These are phyloP conservation scores for Epinotia nisella DNA, from an alignment of 2,888 invertebrate genomes.

Conservation along the genomic window DNA sequence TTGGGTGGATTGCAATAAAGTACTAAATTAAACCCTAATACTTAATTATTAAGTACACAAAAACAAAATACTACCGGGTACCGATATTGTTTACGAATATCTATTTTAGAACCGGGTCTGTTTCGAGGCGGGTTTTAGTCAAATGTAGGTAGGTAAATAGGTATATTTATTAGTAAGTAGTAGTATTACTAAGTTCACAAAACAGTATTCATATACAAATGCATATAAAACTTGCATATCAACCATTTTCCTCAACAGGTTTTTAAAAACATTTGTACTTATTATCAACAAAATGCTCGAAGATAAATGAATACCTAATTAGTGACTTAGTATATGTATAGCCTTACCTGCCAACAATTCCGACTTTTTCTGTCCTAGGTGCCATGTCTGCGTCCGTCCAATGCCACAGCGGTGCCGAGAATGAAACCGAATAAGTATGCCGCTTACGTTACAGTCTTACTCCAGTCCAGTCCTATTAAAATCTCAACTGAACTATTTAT, in stretches of 20 bases:
- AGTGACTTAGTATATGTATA: constrained; percentile 10
- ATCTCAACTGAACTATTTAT: constrained; percentile 58
- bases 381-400: constrained; percentile 63
- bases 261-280: background rate
- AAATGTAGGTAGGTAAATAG: too few relatives aligned
- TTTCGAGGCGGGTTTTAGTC: too few relatives aligned
- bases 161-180: too few relatives aligned
- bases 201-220: background rate
- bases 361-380: constrained; percentile 87
- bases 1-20: too few relatives aligned
- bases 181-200: too few relatives aligned
- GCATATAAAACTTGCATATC: background rate
- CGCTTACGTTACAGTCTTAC: background rate
- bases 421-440: constrained; percentile 53
- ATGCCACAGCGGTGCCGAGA: constrained; percentile 54
- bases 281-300: background rate
- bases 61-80: too few relatives aligned
- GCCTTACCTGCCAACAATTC: constrained; percentile 90
- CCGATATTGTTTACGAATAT: too few relatives aligned
- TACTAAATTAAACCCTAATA: too few relatives aligned
- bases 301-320: background rate
- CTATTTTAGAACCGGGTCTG: too few relatives aligned
- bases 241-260: background rate
- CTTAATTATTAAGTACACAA: too few relatives aligned
- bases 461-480: constrained; percentile 53